Percentiles rank a stretch among this genome's conserved stretches.
phyloP scores from a whole-genome alignment of 2,888 invertebrate species.

The Gandaritis pyraliata region DNA sequence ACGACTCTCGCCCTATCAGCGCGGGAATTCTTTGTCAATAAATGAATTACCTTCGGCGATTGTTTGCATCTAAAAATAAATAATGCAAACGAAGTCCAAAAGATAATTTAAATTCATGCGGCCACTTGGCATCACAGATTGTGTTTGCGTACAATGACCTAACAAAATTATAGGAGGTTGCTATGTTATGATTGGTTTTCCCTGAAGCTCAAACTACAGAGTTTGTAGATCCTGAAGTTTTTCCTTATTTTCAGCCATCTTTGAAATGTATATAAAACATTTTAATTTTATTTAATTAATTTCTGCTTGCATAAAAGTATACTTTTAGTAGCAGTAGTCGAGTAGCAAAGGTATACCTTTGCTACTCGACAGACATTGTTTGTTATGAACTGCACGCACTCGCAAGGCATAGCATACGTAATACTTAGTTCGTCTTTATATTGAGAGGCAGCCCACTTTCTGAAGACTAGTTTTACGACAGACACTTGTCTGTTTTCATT shows the following conservation, averaged over 20 bases:
- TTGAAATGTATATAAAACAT: too few species aligned
- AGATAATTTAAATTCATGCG: slow-evolving; percentile 66
- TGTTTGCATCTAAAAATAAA: slow-evolving; percentile 25
- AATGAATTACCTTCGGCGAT: slow-evolving; percentile 46
- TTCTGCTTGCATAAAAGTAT: slow-evolving; percentile 4
- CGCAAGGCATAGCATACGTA: slow-evolving; percentile 64
- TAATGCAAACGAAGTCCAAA: slow-evolving; percentile 29
- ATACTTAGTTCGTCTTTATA: slow-evolving; percentile 71
- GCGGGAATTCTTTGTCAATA: slow-evolving; percentile 55
- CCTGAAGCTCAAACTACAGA: too few species aligned
- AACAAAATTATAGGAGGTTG: slow-evolving; percentile 74
- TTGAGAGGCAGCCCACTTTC: slow-evolving; percentile 67
- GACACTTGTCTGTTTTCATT: slow-evolving; percentile 74
- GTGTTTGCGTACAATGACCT: slow-evolving; percentile 63
- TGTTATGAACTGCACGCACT: slow-evolving; percentile 51
- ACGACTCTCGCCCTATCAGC: slow-evolving; percentile 76
- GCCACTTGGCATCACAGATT: slow-evolving; percentile 61
- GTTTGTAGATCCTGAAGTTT: too few species aligned
- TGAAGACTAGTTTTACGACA: slow-evolving; percentile 75
- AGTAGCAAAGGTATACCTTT: too few species aligned
- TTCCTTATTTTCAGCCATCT: too few species aligned
- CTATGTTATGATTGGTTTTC: neutral
- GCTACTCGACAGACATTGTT: slow-evolving; percentile 18
- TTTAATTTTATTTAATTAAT: neutral
- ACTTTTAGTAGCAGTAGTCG: too few species aligned